A percentile compares a stretch with the other conserved stretches of the same genome.
These are phyloP conservation scores for Eremophila alpestris DNA, from an alignment of 2,797 vertebrate species.

Conservation along the genomic window DNA sequence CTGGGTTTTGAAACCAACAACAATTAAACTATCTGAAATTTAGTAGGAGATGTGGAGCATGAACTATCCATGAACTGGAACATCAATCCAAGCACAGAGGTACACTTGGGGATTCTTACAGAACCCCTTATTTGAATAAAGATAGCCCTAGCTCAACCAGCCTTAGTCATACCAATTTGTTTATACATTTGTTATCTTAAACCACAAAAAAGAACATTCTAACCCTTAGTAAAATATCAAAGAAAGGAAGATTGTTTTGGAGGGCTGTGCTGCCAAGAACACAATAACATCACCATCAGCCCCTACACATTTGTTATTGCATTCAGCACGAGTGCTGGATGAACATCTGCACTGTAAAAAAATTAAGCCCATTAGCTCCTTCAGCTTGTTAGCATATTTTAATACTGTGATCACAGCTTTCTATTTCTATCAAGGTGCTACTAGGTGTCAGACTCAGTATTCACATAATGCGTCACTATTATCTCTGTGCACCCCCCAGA, in stretches of 20 bases:
- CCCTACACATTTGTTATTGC: conserved; percentile 26
- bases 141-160: neutral
- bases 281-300: conserved; percentile 34
- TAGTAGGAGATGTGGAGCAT: neutral
- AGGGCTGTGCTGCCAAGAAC: conserved; percentile 44
- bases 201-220: conserved; percentile 19
- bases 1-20: neutral
- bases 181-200: neutral
- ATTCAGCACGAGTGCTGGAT: neutral
- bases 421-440: conserved; percentile 77
- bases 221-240: conserved; percentile 28
- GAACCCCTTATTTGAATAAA: neutral
- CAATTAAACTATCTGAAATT: neutral
- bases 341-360: conserved; percentile 73
- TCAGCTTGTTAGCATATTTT: conserved; percentile 76
- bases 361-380: conserved; percentile 65
- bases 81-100: neutral
- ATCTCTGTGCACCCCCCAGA: neutral
- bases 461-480: conserved; percentile 63
- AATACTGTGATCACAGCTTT: conserved; percentile 78
- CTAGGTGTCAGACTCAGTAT: conserved; percentile 76
- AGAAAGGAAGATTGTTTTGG: neutral
- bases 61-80: neutral
- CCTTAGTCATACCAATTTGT: neutral
- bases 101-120: neutral